phyloP scores from a whole-genome alignment of 2,888 invertebrate genomes.

The Melipona bicolor region DNA sequence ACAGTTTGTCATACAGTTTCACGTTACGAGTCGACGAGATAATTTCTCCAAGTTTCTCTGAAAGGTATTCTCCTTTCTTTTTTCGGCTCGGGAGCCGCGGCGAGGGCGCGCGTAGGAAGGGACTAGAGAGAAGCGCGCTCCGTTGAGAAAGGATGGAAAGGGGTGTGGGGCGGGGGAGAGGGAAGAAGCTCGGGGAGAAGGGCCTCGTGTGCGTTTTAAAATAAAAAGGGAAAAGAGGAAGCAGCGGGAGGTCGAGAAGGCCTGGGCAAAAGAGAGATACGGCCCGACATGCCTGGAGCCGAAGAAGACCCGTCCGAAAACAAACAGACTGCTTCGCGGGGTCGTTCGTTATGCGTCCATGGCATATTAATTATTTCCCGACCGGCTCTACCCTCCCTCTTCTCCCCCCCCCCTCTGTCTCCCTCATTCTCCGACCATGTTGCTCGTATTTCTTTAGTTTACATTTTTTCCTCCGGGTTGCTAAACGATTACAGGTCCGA shows the following conservation, averaged over 20 bases:
- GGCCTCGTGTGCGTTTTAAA: conserved; percentile 72
- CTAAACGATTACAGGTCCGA: conserved; percentile 41
- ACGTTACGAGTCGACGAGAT: not conserved
- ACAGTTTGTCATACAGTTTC: not conserved
- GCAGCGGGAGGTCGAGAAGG: conserved; percentile 77
- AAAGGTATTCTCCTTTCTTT: conserved; percentile 20
- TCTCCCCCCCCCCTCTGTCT: not conserved
- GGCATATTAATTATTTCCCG: conserved; percentile 83
- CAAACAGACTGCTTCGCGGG: conserved; percentile 81
- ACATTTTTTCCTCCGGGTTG: conserved; percentile 36
- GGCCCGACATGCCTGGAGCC: conserved; percentile 67
- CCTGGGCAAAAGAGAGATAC: conserved; percentile 71
- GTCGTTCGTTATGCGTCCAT: conserved; percentile 82
- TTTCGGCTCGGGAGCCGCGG: not conserved
- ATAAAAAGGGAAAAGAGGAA: conserved; percentile 68
- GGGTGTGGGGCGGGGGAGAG: conserved; percentile 16
- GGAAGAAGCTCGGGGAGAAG: conserved; percentile 50
- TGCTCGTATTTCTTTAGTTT: conserved; percentile 40
- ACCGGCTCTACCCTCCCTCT: conserved; percentile 59
- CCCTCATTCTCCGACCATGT: conserved; percentile 30
- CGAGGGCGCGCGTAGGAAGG: not conserved
- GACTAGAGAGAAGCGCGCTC: conserved; percentile 10
- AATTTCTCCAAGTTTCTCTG: conserved; percentile 21
- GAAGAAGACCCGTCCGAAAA: conserved; percentile 78
- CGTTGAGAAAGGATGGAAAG: conserved; percentile 21